A percentile compares a stretch with the other conserved stretches of the same genome.
These are phyloP conservation scores for Cladopsammia gracilis DNA, from an alignment of 64 coral and sea anemone genomes.

Conservation along the genomic window DNA sequence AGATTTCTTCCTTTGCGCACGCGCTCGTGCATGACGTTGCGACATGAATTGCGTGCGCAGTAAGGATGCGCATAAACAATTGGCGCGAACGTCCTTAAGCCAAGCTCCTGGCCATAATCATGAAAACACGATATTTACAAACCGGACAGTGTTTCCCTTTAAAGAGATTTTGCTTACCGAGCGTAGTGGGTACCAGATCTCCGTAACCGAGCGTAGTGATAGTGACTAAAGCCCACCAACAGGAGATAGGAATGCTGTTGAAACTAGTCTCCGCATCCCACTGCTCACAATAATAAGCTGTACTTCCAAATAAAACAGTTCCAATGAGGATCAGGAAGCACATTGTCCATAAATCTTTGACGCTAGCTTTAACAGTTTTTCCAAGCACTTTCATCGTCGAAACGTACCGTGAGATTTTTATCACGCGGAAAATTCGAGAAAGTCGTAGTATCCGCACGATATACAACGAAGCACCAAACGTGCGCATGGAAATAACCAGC, in stretches of 20 bases:
- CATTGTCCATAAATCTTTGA: slow-evolving; percentile 69
- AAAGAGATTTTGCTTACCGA: slow-evolving; percentile 2
- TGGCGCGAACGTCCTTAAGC: too few relatives aligned
- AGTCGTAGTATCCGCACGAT: slow-evolving; percentile 54
- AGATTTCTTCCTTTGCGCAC: too few relatives aligned
- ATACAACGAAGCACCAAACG: not conserved
- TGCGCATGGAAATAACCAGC: not conserved
- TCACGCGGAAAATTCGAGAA: slow-evolving; percentile 30
- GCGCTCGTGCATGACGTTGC: too few relatives aligned
- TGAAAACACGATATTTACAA: too few relatives aligned
- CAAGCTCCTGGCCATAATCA: too few relatives aligned
- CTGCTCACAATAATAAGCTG: slow-evolving; percentile 55
- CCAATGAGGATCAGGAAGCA: slow-evolving; percentile 57
- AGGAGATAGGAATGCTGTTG: slow-evolving; percentile 43
- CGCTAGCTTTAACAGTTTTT: slow-evolving; percentile 30
- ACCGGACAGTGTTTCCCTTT: too few relatives aligned
- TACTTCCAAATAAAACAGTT: slow-evolving; percentile 61
- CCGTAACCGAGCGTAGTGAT: slow-evolving; percentile 68
- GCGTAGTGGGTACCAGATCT: slow-evolving; percentile 53
- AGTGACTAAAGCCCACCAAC: slow-evolving; percentile 70
- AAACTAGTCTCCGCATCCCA: slow-evolving; percentile 48
- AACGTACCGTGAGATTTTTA: slow-evolving; percentile 66
- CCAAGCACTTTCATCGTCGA: slow-evolving; percentile 65
- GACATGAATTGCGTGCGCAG: too few relatives aligned
- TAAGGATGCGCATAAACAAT: too few relatives aligned